A percentile compares a stretch with the other conserved stretches of the same genome.
phyloP scores from a whole-genome alignment of 2,888 invertebrate species.

The Apodemia duryi region DNA sequence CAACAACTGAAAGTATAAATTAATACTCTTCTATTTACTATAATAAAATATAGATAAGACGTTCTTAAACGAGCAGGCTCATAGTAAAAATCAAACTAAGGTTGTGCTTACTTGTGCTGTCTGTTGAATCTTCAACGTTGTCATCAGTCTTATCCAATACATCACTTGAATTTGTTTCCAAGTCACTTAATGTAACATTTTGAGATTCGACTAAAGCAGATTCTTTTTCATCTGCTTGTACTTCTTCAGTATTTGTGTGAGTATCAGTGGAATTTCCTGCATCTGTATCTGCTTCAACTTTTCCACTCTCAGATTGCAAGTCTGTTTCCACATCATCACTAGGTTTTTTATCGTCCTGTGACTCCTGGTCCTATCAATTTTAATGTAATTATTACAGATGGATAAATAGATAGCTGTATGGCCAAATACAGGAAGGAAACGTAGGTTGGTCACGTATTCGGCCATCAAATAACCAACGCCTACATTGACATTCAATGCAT shows the following conservation, averaged over 20 bases:
- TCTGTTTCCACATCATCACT: slow-evolving; percentile 47
- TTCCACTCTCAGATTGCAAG: slow-evolving; percentile 50
- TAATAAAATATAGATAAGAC: too few relatives aligned
- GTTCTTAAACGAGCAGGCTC: too few relatives aligned
- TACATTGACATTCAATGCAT: too few relatives aligned
- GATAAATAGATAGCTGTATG: too few relatives aligned
- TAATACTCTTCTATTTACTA: too few relatives aligned
- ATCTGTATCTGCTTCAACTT: slow-evolving; percentile 26
- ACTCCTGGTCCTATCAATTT: slow-evolving; percentile 42
- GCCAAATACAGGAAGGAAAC: too few relatives aligned
- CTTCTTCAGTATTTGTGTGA: not conserved
- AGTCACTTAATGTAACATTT: not conserved
- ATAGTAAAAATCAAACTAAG: not conserved
- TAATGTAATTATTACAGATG: not conserved
- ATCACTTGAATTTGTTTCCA: slow-evolving; percentile 33
- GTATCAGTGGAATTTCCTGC: not conserved
- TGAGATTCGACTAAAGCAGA: not conserved
- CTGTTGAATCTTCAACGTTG: slow-evolving; percentile 30
- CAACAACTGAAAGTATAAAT: too few relatives aligned
- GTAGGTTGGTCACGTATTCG: too few relatives aligned
- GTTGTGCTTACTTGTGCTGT: slow-evolving; percentile 35
- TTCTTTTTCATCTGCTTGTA: not conserved
- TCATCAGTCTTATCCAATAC: slow-evolving; percentile 37
- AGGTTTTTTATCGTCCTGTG: slow-evolving; percentile 56
- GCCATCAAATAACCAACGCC: too few relatives aligned